These are phyloP conservation scores for Microchirus variegatus DNA, from an alignment of 2,797 vertebrate genomes.

Conservation along the genomic window DNA sequence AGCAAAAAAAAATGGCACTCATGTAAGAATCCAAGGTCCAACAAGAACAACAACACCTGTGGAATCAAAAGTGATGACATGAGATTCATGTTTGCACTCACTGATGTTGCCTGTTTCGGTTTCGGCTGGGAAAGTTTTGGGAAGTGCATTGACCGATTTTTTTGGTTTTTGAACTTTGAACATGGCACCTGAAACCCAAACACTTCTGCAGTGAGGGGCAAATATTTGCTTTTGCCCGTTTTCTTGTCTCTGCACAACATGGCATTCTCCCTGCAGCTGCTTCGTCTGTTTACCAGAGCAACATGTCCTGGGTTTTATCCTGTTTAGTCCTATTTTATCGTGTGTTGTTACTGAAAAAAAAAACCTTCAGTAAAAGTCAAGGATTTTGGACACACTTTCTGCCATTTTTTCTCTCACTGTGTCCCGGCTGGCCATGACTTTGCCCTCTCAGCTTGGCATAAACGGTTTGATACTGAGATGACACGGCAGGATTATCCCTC, in stretches of 20 bases:
- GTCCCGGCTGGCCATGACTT: neutral
- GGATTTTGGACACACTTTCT: slow-evolving; percentile 6
- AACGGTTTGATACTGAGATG: neutral
- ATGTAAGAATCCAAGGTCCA: slow-evolving; percentile 47
- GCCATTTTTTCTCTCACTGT: slow-evolving; percentile 6
- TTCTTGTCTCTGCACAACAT: slow-evolving; percentile 23
- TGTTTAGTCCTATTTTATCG: slow-evolving; percentile 27
- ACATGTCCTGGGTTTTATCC: slow-evolving; percentile 28
- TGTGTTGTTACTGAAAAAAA: slow-evolving; percentile 1
- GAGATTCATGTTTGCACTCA: slow-evolving; percentile 27
- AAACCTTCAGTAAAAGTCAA: no score
- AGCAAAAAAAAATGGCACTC: slow-evolving; percentile 35
- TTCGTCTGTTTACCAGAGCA: slow-evolving; percentile 20
- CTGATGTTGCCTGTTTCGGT: slow-evolving; percentile 23
- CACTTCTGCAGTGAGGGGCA: slow-evolving; percentile 40
- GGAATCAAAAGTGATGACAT: slow-evolving; percentile 6
- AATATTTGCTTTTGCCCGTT: slow-evolving; percentile 66
- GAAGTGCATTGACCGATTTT: slow-evolving; percentile 4
- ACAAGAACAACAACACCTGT: slow-evolving; percentile 39
- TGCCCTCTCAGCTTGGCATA: neutral
- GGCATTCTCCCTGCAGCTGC: neutral
- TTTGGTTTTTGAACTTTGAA: slow-evolving; percentile 67
- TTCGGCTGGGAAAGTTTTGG: slow-evolving; percentile 22
- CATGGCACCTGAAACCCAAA: slow-evolving; percentile 73
- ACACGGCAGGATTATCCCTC: neutral